These are phyloP conservation scores for Nannoperca australis DNA, from an alignment of 2,797 vertebrate genomes.

Conservation along the genomic window DNA sequence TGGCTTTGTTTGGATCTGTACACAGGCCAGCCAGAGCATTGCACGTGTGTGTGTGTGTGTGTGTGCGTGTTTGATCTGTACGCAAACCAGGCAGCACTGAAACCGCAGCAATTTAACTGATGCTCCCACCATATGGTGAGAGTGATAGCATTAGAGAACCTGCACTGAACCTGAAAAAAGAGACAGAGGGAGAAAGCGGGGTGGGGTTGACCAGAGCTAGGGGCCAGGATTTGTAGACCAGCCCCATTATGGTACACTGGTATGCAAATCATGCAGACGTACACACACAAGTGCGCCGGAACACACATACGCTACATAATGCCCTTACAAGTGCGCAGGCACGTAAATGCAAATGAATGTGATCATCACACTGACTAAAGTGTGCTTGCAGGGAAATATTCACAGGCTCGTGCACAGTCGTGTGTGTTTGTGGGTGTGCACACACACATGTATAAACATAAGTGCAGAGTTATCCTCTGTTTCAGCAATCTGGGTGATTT, in stretches of 20 bases:
- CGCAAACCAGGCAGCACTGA: slow-evolving; percentile 66
- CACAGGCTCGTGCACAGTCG: slow-evolving; percentile 13
- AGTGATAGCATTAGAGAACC: slow-evolving; percentile 85
- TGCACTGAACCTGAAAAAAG: slow-evolving; percentile 77
- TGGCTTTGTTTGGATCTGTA: slow-evolving; percentile 75
- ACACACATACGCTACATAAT: slow-evolving; percentile 42
- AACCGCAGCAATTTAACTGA: slow-evolving; percentile 86
- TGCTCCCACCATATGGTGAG: slow-evolving; percentile 84
- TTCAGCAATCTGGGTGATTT: slow-evolving; percentile 82
- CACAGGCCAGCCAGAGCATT: slow-evolving; percentile 54
- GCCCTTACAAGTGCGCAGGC: slow-evolving; percentile 40
- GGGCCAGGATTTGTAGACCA: slow-evolving; percentile 68
- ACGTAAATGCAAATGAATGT: slow-evolving; percentile 66
- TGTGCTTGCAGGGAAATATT: slow-evolving; percentile 39
- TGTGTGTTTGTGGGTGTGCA: background rate
- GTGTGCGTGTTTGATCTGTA: slow-evolving; percentile 62
- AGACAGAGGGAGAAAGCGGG: slow-evolving; percentile 52
- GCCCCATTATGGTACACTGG: slow-evolving; percentile 60
- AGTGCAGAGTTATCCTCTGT: slow-evolving; percentile 62
- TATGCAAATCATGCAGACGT: slow-evolving; percentile 58
- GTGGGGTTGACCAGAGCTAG: slow-evolving; percentile 46
- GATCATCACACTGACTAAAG: slow-evolving; percentile 50
- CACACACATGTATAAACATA: slow-evolving; percentile 31
- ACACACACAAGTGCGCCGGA: slow-evolving; percentile 16
- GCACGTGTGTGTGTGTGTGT: slow-evolving; percentile 13